Base-by-base conservation (phyloP, 2,888 invertebrate genomes). In the Phyto melanocephala region DNA sequence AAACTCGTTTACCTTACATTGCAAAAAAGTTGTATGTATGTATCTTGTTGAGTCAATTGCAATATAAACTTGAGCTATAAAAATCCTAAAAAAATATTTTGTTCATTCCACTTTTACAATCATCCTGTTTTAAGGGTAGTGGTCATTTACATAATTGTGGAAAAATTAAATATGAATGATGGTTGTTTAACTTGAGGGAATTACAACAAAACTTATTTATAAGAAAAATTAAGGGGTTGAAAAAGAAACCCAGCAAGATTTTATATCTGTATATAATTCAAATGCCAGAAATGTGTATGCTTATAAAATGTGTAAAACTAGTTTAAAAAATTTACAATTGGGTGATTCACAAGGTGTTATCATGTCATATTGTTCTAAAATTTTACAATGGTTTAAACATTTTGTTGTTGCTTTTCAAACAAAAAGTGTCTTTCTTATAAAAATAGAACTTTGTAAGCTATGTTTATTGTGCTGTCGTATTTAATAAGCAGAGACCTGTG, bases 101-200 rank as follows among this genome's bases (percentile, higher is more conserved):
- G 7, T 45, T 11, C 5, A 24, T 47, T n/a, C 15, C n/a, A 15
- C 24, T 35, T 22, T 58, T 47, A 15, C 37, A 67, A 15, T n/a
- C 22, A 54, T 13, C 15, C 13, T 17, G 6, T 54, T 40, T n/a
- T 17, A 60, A 58, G 71, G 60, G 37, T 47, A 37, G 47, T 50
- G 71, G 60, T 50, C 58, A 60, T 71, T 71, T 58, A 20, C 22
- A 47, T 37, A 37, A 67, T 52, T 52, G 24, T 50, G 24, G n/a
- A n/a, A n/a, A 54, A 15, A 17, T 11, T 54, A 54, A 54, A 67
- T 50, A 37, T 52, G n/a, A 52, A 67, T 62, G 42, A 37, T 37
- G 35, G 22, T 40, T 52, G 52, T 37, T 67, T 52, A 52, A 67
- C 35, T 67, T 37, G 6, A 52, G n/a, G n/a, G n/a, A 52, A 40